Evolutionary conservation across 2,113 vertebrate species (phyloP).

Genomic region (Ginglymostoma cirratum): DNA sequence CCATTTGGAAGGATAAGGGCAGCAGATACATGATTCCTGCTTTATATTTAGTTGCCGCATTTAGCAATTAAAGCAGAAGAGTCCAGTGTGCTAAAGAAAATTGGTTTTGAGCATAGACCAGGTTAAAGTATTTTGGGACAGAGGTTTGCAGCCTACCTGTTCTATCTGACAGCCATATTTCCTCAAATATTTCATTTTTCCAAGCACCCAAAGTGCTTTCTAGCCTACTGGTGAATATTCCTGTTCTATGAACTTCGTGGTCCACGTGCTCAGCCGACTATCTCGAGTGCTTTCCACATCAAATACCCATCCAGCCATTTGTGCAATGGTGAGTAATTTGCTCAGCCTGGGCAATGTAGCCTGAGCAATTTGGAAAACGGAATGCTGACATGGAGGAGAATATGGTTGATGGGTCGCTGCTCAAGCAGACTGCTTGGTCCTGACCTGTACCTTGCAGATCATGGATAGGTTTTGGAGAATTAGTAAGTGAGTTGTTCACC

Average conservation of each 20-base stretch:
- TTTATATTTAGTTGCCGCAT: neutral
- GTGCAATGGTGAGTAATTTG: neutral
- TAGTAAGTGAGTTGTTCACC: no score
- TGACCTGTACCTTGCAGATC: no score
- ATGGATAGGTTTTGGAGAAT: no score
- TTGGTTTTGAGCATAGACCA: neutral
- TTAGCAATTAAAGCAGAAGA: neutral
- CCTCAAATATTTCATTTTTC: no score
- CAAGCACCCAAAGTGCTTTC: neutral
- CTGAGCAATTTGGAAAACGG: neutral
- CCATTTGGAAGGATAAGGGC: no score
- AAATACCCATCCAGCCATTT: neutral
- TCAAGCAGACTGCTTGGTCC: no score
- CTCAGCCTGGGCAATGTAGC: neutral
- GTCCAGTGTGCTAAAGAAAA: neutral
- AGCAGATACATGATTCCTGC: neutral
- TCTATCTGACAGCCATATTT: no score
- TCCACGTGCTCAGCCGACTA: no score
- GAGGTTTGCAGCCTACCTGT: no score
- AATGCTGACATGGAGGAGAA: neutral
- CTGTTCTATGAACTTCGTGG: no score
- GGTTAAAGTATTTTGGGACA: no score
- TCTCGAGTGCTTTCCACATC: neutral
- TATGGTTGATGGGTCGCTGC: neutral
- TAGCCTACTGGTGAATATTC: neutral